Base-by-base conservation (phyloP, 2,797 vertebrate genomes). In the Neostethus bicornis region DNA sequence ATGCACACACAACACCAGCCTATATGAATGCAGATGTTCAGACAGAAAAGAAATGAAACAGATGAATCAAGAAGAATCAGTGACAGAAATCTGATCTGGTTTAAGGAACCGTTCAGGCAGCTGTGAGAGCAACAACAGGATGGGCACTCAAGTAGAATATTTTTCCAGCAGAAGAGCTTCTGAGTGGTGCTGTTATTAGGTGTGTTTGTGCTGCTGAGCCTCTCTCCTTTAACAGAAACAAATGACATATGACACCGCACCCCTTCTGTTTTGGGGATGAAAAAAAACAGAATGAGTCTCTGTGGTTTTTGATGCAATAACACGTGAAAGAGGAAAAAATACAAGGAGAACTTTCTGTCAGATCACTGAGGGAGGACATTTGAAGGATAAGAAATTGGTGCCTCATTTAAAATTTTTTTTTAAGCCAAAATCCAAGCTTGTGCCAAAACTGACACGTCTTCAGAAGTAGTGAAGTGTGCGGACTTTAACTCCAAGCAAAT, bases 91-190 rank as follows among this genome's bases (percentile, higher is more conserved):
- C 61, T 19, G 4, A 2, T 13, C 19, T 1, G n/a, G 3, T 19
- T n/a, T 10, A 7, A n/a, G 51, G 56, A 46, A 48, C 4, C 4
- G 38, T 46, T 61, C 62, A 52, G 50, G 48, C 34, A 19, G 48
- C 24, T 50, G 47, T 55, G 70, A 76, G 73, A 66, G 69, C 54
- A 55, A 66, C 62, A 63, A 58, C 41, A 39, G 67, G 17, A 48
- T 76, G 66, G 75, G 72, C 72, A 81, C 63, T 81, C 75, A 60
- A 79, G 74, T 61, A 52, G 66, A 75, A 77, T 79, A 72, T 84
- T 74, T 83, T 74, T 61, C 78, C 67, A 74, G 38, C 64, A 56
- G 61, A 51, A 81, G 64, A 77, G 68, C 50, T 44, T 66, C 61
- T 59, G 59, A 84, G 80, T 76, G 66, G 43, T 34, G 44, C 67